Evolutionary conservation across 2,888 invertebrate species (phyloP).

Genomic region (Drosophila greeni): DNA sequence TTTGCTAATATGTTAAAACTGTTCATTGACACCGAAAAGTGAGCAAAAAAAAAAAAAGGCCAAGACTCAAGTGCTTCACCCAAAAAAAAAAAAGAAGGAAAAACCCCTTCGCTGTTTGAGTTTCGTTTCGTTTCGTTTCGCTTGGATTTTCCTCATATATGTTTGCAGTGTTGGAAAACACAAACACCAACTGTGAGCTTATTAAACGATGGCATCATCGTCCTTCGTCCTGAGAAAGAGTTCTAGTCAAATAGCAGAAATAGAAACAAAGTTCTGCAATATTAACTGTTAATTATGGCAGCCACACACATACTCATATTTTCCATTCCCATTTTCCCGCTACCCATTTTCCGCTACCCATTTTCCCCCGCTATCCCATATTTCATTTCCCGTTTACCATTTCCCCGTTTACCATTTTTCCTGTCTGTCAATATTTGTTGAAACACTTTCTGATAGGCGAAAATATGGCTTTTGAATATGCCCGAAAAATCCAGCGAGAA

Average conservation of each 20-base stretch:
- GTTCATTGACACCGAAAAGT: conserved; percentile 74
- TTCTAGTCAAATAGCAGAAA: conserved; percentile 68
- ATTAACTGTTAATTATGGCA: conserved; percentile 70
- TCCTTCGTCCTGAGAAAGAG: conserved; percentile 30
- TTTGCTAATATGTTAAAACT: conserved; percentile 75
- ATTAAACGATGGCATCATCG: conserved; percentile 61
- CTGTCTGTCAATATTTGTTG: conserved; percentile 77
- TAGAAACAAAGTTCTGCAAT: conserved; percentile 70
- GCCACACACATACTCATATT: conserved; percentile 5
- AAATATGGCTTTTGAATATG: conserved; percentile 73
- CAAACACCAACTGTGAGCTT: conserved; percentile 73
- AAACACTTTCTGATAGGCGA: conserved; percentile 74
- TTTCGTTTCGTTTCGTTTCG: conserved; percentile 22
- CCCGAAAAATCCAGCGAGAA: conserved; percentile 39
- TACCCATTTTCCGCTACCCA: neutral
- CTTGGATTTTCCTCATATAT: conserved; percentile 47
- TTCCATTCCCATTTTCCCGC: neutral
- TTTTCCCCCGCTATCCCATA: neutral
- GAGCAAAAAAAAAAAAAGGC: conserved; percentile 65
- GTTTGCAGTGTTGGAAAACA: conserved; percentile 71
- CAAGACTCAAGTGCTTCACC: conserved; percentile 16
- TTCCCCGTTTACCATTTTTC: conserved; percentile 32
- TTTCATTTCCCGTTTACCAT: conserved; percentile 10
- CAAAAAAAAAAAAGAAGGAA: neutral
- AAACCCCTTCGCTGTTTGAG: conserved; percentile 20